phyloP scores from a whole-genome alignment of 1,140 invertebrate species.

The Mercenaria mercenaria region DNA sequence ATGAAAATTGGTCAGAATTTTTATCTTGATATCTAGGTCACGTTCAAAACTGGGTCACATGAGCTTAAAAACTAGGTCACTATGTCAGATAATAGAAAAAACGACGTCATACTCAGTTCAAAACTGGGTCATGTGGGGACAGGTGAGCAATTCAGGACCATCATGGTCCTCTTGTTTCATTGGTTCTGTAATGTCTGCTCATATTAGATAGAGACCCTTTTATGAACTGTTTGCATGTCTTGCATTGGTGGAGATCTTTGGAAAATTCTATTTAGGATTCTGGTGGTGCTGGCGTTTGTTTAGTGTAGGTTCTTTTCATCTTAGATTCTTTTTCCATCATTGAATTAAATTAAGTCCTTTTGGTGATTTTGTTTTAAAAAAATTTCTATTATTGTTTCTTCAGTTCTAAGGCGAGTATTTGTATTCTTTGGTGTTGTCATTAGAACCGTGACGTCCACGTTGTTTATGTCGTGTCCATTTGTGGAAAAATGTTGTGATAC shows the following conservation, averaged over 20 bases:
- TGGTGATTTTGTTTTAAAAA: constrained; percentile 14
- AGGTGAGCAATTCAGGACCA: too few species aligned
- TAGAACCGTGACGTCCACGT: neutral
- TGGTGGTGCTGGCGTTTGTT: neutral
- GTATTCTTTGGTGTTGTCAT: neutral
- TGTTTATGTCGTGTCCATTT: neutral
- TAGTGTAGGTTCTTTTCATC: neutral
- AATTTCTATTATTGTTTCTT: neutral
- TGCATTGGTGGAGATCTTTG: neutral
- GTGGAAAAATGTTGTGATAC: neutral
- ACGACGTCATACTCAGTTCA: too few species aligned
- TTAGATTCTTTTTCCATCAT: neutral
- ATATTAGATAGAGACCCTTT: neutral
- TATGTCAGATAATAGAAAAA: too few species aligned
- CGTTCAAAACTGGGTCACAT: too few species aligned
- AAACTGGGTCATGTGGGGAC: too few species aligned
- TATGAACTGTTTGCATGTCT: neutral
- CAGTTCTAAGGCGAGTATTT: neutral
- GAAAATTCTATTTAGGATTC: neutral
- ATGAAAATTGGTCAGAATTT: too few species aligned
- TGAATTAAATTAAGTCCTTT: neutral
- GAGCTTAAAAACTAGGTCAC: too few species aligned
- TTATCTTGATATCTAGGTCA: too few species aligned
- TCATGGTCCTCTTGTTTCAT: too few species aligned
- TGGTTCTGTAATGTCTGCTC: too few species aligned